Percentiles rank a stretch among this genome's conserved stretches.
phyloP scores from a whole-genome alignment of 53 echinoderm and acorn worm species.

The Stichopus horrens region DNA sequence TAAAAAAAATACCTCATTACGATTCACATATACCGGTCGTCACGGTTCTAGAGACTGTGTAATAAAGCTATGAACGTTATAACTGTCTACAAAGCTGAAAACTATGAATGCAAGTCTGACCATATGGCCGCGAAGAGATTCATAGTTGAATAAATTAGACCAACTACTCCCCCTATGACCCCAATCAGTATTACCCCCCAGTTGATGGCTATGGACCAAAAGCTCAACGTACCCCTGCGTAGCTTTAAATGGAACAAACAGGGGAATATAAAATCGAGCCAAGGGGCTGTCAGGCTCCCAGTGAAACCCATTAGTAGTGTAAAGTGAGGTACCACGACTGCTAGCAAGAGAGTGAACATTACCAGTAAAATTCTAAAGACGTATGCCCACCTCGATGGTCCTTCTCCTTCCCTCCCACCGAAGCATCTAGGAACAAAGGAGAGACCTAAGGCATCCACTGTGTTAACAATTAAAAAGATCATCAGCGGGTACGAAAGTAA shows the following conservation, averaged over 20 bases:
- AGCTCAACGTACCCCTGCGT: constrained; percentile 52
- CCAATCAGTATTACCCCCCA: constrained; percentile 71
- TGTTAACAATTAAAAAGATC: constrained; percentile 89
- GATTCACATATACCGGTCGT: too few relatives aligned
- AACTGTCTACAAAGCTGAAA: background rate
- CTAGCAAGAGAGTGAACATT: constrained; percentile 73
- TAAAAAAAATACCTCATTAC: too few relatives aligned
- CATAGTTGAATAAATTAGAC: constrained; percentile 73
- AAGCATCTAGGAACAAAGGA: constrained; percentile 75
- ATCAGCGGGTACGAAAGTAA: constrained; percentile 89
- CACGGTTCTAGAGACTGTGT: too few relatives aligned
- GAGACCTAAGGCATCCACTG: constrained; percentile 83
- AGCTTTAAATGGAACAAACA: constrained; percentile 89
- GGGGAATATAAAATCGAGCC: constrained; percentile 97
- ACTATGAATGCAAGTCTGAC: constrained; percentile 49
- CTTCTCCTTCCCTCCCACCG: constrained; percentile 46
- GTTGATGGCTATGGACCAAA: constrained; percentile 57
- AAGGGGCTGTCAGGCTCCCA: constrained; percentile 87
- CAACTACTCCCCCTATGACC: constrained; percentile 69
- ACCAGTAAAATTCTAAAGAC: constrained; percentile 82
- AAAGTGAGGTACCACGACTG: constrained; percentile 89
- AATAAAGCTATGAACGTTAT: too few relatives aligned
- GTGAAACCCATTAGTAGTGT: constrained; percentile 93
- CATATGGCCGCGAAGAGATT: constrained; percentile 64
- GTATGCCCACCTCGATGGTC: constrained; percentile 85